Evolutionary conservation across 2,797 vertebrate genomes (phyloP), one percentile per base, ranked within the genome.

Genomic region (Glossophaga mutica): DNA sequence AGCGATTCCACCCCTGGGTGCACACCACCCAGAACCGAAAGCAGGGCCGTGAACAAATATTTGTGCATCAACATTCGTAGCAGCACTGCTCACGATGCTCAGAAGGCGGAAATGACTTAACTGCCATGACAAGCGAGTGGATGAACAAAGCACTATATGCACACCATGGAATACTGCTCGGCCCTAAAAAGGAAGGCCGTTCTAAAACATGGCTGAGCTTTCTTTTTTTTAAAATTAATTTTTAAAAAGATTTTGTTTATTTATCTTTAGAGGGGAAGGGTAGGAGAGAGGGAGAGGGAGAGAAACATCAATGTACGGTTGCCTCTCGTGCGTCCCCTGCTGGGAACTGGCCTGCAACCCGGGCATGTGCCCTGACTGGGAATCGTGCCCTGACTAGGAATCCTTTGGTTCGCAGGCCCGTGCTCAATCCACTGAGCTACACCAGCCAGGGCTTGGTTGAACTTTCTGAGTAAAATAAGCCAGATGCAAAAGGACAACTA

Each of bases 11-110:
- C 42, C 46, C 52, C 39, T 4, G 39, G 46, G 34, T 19, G 12
- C 3, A 2, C 11, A 19, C 8, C 37, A 3, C 19, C 19, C 65
- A 34, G 34, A 83, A 52, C 0, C 10, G 32, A 79, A 65, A 86
- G 11, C 44, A 50, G 50, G 32, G 6, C 24, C 26, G 29, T 32
- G 42, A 15, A 16, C n/a, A 73, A 29, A 48, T 8, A 34, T 7
- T n/a, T 87, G 79, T 6, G 3, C 1, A 1, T 26, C 26, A 1
- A 0, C 12, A 42, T 39, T 59, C 29, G 10, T 0, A 29, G 39
- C 4, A 19, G 62, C 5, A 0, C 71, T 34, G 42, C 46, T 67
- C 32, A 46, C 32, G 11, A 24, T 4, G 10, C 29, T 26, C 6
- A 3, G 46, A 73, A 34, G 32, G 24, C 6, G 5, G 67, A 44